Conservation (phyloP, 2,113 vertebrate genomes). For the Burhinus oedicnemus region DNA sequence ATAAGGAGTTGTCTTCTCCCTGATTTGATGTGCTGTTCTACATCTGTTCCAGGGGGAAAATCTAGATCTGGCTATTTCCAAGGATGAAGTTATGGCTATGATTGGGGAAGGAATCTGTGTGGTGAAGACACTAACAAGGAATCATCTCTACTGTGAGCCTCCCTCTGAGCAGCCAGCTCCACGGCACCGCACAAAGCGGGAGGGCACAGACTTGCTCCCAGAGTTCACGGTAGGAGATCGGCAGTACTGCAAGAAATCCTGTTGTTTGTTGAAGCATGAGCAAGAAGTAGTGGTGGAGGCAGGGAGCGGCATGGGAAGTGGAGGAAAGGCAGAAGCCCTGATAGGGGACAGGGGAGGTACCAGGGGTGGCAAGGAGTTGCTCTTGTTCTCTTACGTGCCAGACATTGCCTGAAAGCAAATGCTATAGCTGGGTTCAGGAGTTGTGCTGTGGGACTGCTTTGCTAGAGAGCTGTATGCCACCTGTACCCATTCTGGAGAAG, state of each 20-base stretch:
- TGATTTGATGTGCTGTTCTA: background rate
- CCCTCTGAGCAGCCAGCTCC: constrained; percentile 88
- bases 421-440: background rate
- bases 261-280: background rate
- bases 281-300: background rate
- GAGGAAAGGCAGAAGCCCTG: background rate
- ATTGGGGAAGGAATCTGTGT: constrained; percentile 90
- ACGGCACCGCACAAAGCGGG: constrained; percentile 74
- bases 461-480: background rate
- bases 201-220: constrained; percentile 84
- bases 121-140: constrained; percentile 92
- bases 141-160: constrained; percentile 96
- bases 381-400: background rate
- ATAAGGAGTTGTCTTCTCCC: background rate
- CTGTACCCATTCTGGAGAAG: background rate
- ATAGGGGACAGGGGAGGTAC: background rate
- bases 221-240: constrained; percentile 88
- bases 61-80: constrained; percentile 92
- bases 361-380: background rate
- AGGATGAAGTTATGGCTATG: constrained; percentile 95
- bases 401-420: background rate
- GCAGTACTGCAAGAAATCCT: background rate
- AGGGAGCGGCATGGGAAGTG: background rate
- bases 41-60: constrained; percentile 87
- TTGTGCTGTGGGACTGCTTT: background rate